Evolutionary conservation across 2,888 invertebrate species (phyloP).

Genomic region (Pasiphila rectangulata): DNA sequence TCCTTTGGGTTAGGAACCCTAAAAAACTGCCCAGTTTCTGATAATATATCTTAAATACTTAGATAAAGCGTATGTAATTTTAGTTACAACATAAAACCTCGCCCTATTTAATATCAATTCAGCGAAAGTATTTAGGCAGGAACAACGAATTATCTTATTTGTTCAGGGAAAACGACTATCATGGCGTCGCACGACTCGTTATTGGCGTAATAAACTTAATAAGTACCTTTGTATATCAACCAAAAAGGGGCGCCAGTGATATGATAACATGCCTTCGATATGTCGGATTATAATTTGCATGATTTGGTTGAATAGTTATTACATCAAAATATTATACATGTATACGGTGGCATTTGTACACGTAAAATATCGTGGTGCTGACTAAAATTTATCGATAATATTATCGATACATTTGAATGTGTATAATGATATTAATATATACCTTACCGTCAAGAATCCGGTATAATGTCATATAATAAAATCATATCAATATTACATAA

Average conservation of each 20-base stretch:
- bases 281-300: neutral
- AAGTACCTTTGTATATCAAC: slow-evolving; percentile 37
- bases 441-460: no score
- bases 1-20: no score
- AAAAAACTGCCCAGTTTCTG: neutral
- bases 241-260: slow-evolving; percentile 23
- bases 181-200: slow-evolving; percentile 43
- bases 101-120: slow-evolving; percentile 2
- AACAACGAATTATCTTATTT: slow-evolving; percentile 32
- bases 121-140: slow-evolving; percentile 18
- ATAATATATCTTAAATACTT: neutral
- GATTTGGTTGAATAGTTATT: neutral
- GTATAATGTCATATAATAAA: no score
- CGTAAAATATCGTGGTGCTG: no score
- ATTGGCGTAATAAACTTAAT: slow-evolving; percentile 55
- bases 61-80: neutral
- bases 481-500: no score
- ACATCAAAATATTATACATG: no score
- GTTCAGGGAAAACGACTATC: slow-evolving; percentile 48
- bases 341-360: no score
- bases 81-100: neutral
- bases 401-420: no score
- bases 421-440: no score
- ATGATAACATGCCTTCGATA: neutral
- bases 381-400: no score